These are phyloP conservation scores for Ricordea florida DNA, from an alignment of 92 coral and sea anemone genomes.

Conservation along the genomic window DNA sequence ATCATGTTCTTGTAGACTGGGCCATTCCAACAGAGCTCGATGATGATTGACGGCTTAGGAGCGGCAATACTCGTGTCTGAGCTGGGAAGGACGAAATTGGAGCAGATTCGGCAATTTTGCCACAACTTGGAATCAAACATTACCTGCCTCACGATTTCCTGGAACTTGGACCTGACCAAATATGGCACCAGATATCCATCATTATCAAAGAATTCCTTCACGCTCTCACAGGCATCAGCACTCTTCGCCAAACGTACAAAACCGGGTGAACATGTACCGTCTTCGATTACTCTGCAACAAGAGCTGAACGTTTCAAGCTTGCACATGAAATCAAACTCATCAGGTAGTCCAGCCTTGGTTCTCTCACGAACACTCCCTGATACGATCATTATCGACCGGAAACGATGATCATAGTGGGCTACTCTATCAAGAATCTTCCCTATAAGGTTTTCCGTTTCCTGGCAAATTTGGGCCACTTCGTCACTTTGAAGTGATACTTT, in stretches of 20 bases:
- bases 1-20: constrained; percentile 57
- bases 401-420: constrained; percentile 29
- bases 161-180: constrained; percentile 28
- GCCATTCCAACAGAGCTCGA: constrained; percentile 55
- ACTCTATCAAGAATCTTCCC: constrained; percentile 31
- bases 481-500: constrained; percentile 31
- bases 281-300: constrained; percentile 12
- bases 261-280: constrained; percentile 42
- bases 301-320: constrained; percentile 34
- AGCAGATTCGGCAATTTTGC: constrained; percentile 41
- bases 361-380: constrained; percentile 55
- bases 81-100: constrained; percentile 44
- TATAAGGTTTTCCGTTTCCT: constrained; percentile 41
- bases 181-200: constrained; percentile 26
- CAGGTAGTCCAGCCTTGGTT: constrained; percentile 54
- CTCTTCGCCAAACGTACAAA: constrained; percentile 38
- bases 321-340: constrained; percentile 59
- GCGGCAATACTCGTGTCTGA: not conserved
- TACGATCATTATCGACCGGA: constrained; percentile 28
- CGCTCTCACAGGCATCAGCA: not conserved
- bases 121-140: constrained; percentile 43
- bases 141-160: constrained; percentile 13
- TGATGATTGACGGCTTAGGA: constrained; percentile 47
- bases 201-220: constrained; percentile 29
- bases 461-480: constrained; percentile 29